Evolutionary conservation across 2,113 vertebrate species (phyloP), one percentile per base, ranked within the genome.

Genomic region (Ia io): DNA sequence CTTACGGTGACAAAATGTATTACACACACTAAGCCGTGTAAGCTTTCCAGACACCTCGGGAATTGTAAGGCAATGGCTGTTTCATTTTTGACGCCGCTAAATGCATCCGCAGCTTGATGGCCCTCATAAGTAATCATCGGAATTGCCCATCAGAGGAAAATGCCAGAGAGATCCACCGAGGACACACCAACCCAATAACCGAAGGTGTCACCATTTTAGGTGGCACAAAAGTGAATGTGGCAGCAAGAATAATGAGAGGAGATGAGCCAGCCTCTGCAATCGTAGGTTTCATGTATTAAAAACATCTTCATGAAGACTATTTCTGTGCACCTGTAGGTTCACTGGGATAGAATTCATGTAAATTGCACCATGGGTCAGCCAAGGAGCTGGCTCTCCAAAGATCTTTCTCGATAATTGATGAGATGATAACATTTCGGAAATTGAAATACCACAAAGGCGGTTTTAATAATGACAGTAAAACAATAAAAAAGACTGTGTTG

Each of bases 71-170:
- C 82, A 84, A 87, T 16, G 59, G 78, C 32, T 92, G 89, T 71
- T 98, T 98, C 87, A 95, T 97, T 97, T 96, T 83, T 94, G 71
- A 96, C 92, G 80, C 23, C 25, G 91, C 97, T 96, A 93, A 98
- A 93, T 96, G 87, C 91, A 95, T 93, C 95, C 5, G 0, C 95
- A 97, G 95, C 65, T 96, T 97, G 96, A 97, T 97, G 95, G 90
- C 88, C 91, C 89, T 98, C 97, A 94, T 96, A 97, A 97, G 95
- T 93, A 98, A 97, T 98, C 89, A 97, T 90, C 40, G 14, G 82
- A 97, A 96, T 97, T 98, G 93, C 95, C 91, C 95, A 94, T 97
- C 95, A 97, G 96, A 96, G 91, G 53, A 96, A 93, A 16, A 11
- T 30, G 71, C 96, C 96, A 6, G 22, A 88, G 49, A 91, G 98